Evolutionary conservation across 2,797 vertebrate genomes (phyloP).

Genomic region (Malacoctenus gilli): DNA sequence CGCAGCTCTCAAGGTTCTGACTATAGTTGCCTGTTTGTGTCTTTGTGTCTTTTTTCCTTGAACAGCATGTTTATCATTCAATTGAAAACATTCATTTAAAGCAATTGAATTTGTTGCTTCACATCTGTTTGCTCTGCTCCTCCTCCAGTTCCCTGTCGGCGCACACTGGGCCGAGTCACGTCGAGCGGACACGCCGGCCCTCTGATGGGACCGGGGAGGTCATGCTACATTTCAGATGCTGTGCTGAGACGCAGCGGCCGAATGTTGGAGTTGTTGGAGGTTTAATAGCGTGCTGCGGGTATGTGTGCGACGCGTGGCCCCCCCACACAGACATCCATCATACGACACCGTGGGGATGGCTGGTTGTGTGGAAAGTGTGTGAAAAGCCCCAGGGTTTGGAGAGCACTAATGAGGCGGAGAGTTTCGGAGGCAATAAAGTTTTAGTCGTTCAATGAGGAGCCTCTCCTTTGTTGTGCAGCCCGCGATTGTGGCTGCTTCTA

Average conservation of each 20-base stretch:
- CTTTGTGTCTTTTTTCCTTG: too few relatives aligned
- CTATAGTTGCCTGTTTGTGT: too few relatives aligned
- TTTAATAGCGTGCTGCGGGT: conserved; percentile 67
- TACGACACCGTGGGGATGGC: conserved; percentile 34
- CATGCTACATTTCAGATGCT: conserved; percentile 74
- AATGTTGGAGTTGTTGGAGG: conserved; percentile 51
- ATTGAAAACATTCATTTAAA: too few relatives aligned
- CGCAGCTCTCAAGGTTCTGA: too few relatives aligned
- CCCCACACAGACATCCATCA: conserved; percentile 55
- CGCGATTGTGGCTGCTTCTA: conserved; percentile 37
- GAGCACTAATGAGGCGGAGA: conserved; percentile 49
- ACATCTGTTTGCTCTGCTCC: conserved; percentile 45
- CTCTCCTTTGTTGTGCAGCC: conserved; percentile 37
- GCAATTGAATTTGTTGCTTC: conserved; percentile 50
- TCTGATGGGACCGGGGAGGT: conserved; percentile 71
- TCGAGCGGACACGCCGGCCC: conserved; percentile 67
- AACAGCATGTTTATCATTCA: too few relatives aligned
- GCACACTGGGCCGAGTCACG: conserved; percentile 61
- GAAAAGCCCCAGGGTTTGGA: conserved; percentile 27
- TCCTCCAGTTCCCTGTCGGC: conserved; percentile 68
- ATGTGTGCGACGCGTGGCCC: conserved; percentile 29
- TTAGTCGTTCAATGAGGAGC: conserved; percentile 32
- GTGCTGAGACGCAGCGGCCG: conserved; percentile 52
- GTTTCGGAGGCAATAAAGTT: conserved; percentile 43
- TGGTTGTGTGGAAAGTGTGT: conserved; percentile 43